phyloP scores from a whole-genome alignment of 2,113 vertebrate species.

The Isurus oxyrinchus region DNA sequence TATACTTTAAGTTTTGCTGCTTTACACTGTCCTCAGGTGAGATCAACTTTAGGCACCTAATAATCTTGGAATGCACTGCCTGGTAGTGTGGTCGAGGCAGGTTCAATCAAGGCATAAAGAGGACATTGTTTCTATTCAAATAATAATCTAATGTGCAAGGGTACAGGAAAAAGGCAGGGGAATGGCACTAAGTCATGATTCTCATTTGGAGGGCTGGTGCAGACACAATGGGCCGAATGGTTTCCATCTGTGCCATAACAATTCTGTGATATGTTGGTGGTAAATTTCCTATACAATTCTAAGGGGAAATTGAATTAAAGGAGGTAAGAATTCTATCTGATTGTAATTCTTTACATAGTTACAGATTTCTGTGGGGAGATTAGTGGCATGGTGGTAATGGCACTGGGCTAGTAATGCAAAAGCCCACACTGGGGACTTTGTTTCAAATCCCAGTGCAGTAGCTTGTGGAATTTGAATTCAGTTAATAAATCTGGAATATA shows the following conservation, averaged over 20 bases:
- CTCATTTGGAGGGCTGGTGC: no score
- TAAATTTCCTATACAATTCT: not conserved
- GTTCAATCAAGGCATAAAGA: no score
- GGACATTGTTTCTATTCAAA: no score
- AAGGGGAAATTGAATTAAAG: not conserved
- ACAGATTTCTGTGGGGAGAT: not conserved
- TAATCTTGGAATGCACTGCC: not conserved
- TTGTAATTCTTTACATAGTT: not conserved
- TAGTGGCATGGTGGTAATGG: no score
- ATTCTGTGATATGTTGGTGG: not conserved
- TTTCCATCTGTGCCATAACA: no score
- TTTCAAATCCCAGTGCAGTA: not conserved
- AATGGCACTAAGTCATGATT: no score
- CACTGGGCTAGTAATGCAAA: not conserved
- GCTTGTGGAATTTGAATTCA: not conserved
- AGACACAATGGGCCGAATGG: no score
- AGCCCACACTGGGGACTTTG: not conserved
- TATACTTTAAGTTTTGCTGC: not conserved
- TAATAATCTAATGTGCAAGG: no score
- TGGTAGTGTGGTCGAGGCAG: no score
- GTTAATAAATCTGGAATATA: not conserved
- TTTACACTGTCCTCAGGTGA: not conserved
- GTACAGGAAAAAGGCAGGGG: no score
- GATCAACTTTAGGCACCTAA: not conserved
- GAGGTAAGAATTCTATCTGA: not conserved